Percentiles rank a stretch among this genome's conserved stretches.
phyloP scores from a whole-genome alignment of 2,888 invertebrate species.

The Metalampra italica region DNA sequence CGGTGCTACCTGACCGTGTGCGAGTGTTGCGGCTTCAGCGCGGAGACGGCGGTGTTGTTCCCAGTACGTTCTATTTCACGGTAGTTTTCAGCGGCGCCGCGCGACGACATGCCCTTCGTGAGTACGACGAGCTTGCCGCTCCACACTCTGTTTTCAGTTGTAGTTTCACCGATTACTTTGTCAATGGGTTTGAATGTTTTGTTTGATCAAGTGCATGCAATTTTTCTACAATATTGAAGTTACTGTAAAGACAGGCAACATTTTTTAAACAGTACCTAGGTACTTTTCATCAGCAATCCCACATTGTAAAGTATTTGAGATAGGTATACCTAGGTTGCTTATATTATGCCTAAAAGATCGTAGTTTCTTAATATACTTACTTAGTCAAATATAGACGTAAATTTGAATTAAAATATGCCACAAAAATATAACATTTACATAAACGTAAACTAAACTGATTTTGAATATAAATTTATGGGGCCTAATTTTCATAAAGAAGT shows the following conservation, averaged over 20 bases:
- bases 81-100: conserved; percentile 61
- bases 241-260: neutral
- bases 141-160: conserved; percentile 19
- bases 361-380: too few relatives aligned
- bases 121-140: conserved; percentile 55
- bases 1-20: conserved; percentile 72
- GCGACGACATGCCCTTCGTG: conserved; percentile 69
- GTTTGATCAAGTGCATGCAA: conserved; percentile 43
- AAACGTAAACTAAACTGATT: too few relatives aligned
- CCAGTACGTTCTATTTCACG: conserved; percentile 74
- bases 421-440: too few relatives aligned
- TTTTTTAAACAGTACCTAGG: too few relatives aligned
- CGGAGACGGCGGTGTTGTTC: conserved; percentile 68
- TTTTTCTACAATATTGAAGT: neutral
- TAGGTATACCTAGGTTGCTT: too few relatives aligned
- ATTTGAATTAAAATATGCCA: too few relatives aligned
- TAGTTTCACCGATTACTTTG: neutral
- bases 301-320: too few relatives aligned
- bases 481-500: too few relatives aligned
- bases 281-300: too few relatives aligned
- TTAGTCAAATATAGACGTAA: too few relatives aligned
- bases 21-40: conserved; percentile 77
- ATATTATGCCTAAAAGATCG: too few relatives aligned
- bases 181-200: conserved; percentile 9
- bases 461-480: too few relatives aligned